Conservation (phyloP, 2,888 invertebrate species). For the Cosmopolites sordidus region DNA sequence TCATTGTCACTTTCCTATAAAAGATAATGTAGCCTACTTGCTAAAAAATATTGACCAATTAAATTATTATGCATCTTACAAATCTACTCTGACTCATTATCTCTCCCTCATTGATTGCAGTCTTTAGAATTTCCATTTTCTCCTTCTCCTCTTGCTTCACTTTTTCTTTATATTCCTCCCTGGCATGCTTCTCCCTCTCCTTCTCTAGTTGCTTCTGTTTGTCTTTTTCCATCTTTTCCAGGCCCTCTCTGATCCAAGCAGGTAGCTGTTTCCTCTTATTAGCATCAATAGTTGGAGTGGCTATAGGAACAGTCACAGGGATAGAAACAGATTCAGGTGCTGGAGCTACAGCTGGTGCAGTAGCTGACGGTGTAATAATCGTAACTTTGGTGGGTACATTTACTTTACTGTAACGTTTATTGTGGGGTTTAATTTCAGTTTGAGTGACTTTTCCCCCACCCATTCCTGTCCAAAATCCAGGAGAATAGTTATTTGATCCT, state of each 20-base stretch:
- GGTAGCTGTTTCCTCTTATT: constrained; percentile 86
- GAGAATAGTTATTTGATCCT: constrained; percentile 18
- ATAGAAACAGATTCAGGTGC: constrained; percentile 19
- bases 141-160: constrained; percentile 54
- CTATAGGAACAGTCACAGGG: constrained; percentile 20
- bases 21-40: not conserved
- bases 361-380: constrained; percentile 24
- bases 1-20: constrained; percentile 45
- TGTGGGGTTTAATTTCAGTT: constrained; percentile 46
- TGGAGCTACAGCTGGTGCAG: constrained; percentile 32
- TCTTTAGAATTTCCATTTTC: constrained; percentile 48
- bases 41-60: too few relatives aligned
- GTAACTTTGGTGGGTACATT: constrained; percentile 41
- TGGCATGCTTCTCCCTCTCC: constrained; percentile 63
- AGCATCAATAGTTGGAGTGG: constrained; percentile 60
- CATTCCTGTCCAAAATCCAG: constrained; percentile 41
- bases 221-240: constrained; percentile 96
- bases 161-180: constrained; percentile 56
- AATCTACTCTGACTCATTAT: constrained; percentile 57
- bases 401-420: constrained; percentile 46
- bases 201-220: constrained; percentile 82
- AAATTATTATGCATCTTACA: constrained; percentile 49
- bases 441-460: constrained; percentile 31
- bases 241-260: constrained; percentile 95
- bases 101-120: constrained; percentile 47